Base-by-base conservation (phyloP, 2,888 invertebrate species). In the Anthrax anthrax region DNA sequence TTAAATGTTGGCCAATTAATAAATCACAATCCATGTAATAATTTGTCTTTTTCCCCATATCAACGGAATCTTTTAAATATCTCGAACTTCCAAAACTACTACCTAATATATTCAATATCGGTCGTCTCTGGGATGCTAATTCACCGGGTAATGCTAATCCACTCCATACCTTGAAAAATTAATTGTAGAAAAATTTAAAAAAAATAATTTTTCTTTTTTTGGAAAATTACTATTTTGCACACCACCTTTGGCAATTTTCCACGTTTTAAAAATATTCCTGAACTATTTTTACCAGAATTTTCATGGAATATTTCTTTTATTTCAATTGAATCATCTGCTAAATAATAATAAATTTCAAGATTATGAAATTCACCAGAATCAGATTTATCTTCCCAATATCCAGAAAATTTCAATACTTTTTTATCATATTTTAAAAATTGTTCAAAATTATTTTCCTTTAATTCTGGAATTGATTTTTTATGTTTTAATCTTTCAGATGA, bases 301-400 rank as follows among this genome's bases (percentile, higher is more conserved):
- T 75, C 69, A 1, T 75, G 70, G 43, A 78, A 62, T 38, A 73
- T 73, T 67, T 92, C 91, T 56, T 83, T 81, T 8, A 95, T 81
- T 64, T 92, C 90, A 12, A 94, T 81, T 0, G 90, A 90, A 57
- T 89, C 87, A 58, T 94, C 91, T 0, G 85, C 80, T 41, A 94
- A 70, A 67, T 83, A 91, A 61, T 86, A 94, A 58, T 84, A 80
- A 14, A 95, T 71, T 59, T 88, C 82, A 49, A 94, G 67, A 55
- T 80, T 72, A 53, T 90, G 83, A 19, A 88, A 65, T 47, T 80
- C 78, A 1, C 92, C 92, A 59, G 80, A 81, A 59, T 81, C 77
- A 1, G 77, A 78, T 2, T 81, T 76, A 60, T 94, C 91, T 60
- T 94, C 89, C 92, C 92, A 94, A 61, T 84, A 89, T 16, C 84